Base-by-base conservation (phyloP, 2,797 vertebrate genomes). In the Liparis tanakae region DNA sequence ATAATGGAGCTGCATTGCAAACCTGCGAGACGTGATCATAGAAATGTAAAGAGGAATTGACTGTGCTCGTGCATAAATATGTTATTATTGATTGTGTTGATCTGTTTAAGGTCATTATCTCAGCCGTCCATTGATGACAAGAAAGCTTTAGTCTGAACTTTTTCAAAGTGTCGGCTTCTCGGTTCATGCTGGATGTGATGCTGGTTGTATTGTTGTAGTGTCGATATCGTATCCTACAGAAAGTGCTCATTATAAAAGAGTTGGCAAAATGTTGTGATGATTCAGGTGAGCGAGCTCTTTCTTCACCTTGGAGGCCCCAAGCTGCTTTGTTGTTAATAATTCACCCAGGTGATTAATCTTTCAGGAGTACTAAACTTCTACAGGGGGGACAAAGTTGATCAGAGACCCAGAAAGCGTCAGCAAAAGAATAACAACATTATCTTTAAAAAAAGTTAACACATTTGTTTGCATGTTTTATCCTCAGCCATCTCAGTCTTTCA, bases 321-420 rank as follows among this genome's bases (percentile, higher is more conserved):
- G 79, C 83, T 80, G 83, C 77, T 34, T 13, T 22, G 34, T 74
- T 20, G 18, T 88, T 73, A 90, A 91, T 88, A 79, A 91, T 91
- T 91, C 50, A 89, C 1, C 4, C 15, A 0, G 25, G 17, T 76
- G 60, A 91, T 91, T 50, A 90, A 90, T 87, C 41, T 87, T 88
- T 89, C 54, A 90, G 63, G 48, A 41, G 65, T 62, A 73, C 70
- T 67, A 89, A 88, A 89, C 53, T 68, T 71, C 22, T 20, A 36
- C 68, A 66, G 43, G 51, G 43, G 51, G 77, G 67, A 72, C 65
- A 1, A 43, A 67, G 75, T 74, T 70, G 58, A 56, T 71, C 48
- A 74, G 43, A 55, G 61, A 61, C 55, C 20, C 6, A 9, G 30
- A 37, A 10, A 37, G 18, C 62, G 50, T 22, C n/a, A 25, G 10